These are phyloP conservation scores for Alviniconcha marisindica DNA, from an alignment of 1,140 invertebrate species.

Conservation along the genomic window DNA sequence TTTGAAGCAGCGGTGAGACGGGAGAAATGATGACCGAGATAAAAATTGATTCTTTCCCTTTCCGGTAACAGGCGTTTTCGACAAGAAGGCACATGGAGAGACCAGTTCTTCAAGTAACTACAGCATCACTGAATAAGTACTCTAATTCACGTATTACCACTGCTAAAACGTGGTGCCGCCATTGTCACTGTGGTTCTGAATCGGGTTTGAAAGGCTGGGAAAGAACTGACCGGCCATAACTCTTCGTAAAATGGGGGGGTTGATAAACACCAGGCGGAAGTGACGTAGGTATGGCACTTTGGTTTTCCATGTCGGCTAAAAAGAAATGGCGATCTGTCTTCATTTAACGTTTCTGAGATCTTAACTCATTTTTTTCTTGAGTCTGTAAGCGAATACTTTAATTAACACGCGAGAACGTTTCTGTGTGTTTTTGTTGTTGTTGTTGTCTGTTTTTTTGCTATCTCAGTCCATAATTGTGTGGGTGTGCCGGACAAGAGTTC, in stretches of 20 bases:
- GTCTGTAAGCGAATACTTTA: background rate
- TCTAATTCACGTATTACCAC: too few relatives aligned
- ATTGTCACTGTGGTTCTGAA: background rate
- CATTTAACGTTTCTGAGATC: too few relatives aligned
- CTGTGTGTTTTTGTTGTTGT: background rate
- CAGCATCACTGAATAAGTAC: too few relatives aligned
- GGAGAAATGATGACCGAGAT: too few relatives aligned
- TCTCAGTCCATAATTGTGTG: background rate
- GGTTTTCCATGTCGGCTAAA: background rate
- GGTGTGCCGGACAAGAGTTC: too few relatives aligned
- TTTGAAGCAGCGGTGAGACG: too few relatives aligned
- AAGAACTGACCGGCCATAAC: background rate
- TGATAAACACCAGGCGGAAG: conserved; percentile 15
- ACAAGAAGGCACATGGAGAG: too few relatives aligned
- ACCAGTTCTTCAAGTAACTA: too few relatives aligned
- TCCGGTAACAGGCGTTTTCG: too few relatives aligned
- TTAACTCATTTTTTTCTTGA: background rate
- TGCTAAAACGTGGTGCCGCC: too few relatives aligned
- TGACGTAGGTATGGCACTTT: background rate
- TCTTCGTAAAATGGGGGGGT: conserved; percentile 8
- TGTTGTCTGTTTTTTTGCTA: background rate
- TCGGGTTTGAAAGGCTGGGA: conserved; percentile 9
- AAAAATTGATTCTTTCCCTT: too few relatives aligned
- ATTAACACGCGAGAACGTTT: background rate
- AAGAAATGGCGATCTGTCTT: too few relatives aligned